Base-by-base conservation (phyloP, 2,797 vertebrate genomes). In the Apogon hyalosoma region DNA sequence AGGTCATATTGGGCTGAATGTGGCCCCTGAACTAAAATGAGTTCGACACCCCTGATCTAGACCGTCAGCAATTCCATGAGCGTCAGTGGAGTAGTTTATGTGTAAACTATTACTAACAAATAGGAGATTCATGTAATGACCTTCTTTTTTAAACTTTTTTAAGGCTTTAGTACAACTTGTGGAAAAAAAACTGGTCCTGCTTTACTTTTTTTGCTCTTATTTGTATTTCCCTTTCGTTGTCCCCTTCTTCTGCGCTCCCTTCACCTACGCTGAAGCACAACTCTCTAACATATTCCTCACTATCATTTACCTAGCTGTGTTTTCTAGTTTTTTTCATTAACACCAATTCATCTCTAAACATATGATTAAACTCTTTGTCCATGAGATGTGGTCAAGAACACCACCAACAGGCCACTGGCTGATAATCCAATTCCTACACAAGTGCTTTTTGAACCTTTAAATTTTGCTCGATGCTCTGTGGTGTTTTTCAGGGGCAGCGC, bases 371-470 rank as follows among this genome's bases (percentile, higher is more conserved):
- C 56, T 81, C 51, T 71, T 49, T 52, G 39, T 73, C 67, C 41
- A 11, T 51, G 70, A 71, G 63, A 72, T 60, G 15, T 1, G 7
- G 63, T 71, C 50, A 66, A 75, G 69, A 83, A 54, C 62, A 15
- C 21, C 10, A 3, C 57, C 5, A 69, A 31, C 49, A 28, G 57
- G 38, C 33, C 53, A 39, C 24, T 18, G 56, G 18, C 55, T 72
- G 0, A 21, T 63, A 28, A 60, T 77, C 58, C 63, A 50, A 42
- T 69, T 65, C 55, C 55, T 68, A 66, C 74, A 77, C 53, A 81
- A 82, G 67, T 61, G 69, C 57, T 49, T 70, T 80, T 83, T 64
- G 45, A 76, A 59, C 64, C 57, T 16, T 36, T 64, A 67, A 62
- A 73, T 74, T 69, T 46, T 40, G 48, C 65, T 47, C 52, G 58